Conservation (phyloP, 2,797 vertebrate genomes). For the Spea hammondii region DNA sequence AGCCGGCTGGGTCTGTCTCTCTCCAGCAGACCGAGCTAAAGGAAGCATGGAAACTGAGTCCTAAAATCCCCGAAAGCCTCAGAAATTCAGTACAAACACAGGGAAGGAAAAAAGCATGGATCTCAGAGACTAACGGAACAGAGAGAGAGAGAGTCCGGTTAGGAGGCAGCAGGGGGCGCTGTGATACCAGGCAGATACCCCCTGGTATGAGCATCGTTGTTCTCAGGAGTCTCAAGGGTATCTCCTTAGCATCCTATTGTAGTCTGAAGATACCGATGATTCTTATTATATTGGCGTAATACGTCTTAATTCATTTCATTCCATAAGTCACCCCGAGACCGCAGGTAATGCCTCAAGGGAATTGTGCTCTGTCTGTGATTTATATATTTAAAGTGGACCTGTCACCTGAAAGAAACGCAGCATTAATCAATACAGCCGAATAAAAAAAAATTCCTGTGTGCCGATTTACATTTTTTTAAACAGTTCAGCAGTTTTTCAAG, state of each 20-base stretch:
- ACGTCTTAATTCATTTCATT: conserved; percentile 34
- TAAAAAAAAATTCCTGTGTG: not conserved
- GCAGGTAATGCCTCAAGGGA: conserved; percentile 4
- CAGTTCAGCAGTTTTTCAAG: not conserved
- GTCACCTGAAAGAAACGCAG: not conserved
- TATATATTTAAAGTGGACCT: not conserved
- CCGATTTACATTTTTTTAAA: not conserved
- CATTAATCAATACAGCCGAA: conserved; percentile 5
- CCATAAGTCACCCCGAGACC: conserved; percentile 21
- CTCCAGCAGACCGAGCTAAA: conserved; percentile 21
- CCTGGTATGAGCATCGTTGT: conserved; percentile 12
- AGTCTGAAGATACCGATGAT: conserved; percentile 16
- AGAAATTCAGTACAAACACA: conserved; percentile 11
- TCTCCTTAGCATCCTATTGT: conserved; percentile 35
- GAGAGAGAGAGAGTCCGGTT: not conserved
- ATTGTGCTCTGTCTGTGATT: not conserved
- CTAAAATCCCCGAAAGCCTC: conserved; percentile 33
- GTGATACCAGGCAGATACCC: conserved; percentile 3
- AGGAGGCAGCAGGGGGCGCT: conserved; percentile 28
- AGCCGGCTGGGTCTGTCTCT: conserved; percentile 24
- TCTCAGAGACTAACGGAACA: not conserved
- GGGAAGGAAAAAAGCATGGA: conserved; percentile 21
- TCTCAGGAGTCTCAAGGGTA: conserved; percentile 11
- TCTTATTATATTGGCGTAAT: conserved; percentile 29
- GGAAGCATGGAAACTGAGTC: conserved; percentile 29